Base-by-base conservation (phyloP, 64 coral and sea anemone species). In the Orbicella faveolata region DNA sequence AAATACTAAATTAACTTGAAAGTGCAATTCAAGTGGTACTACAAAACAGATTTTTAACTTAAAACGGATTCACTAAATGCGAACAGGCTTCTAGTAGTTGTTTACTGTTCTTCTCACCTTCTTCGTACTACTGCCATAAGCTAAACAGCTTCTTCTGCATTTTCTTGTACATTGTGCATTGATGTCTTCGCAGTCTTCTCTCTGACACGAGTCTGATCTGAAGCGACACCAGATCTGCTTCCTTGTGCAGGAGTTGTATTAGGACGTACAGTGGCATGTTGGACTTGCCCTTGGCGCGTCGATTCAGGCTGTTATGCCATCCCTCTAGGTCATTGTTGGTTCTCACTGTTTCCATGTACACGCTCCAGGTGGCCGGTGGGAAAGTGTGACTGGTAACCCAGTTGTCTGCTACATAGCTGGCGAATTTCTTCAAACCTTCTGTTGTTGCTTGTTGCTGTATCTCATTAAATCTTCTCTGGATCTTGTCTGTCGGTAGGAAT, bases 261-360 rank as follows among this genome's bases (percentile, higher is more conserved):
- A 88, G 74, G 11, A 76, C 19, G 13, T 88, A 88, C 53, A 78
- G 35, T 16, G 75, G 87, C 41, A 89, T 36, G 48, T 77, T 21
- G 17, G 74, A 21, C 21, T 61, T 78, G 6, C 87, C 87, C 54
- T 55, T 76, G 33, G 87, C 73, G 17, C 73, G 25, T 33, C 53
- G 41, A 64, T 87, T 70, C 9, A 87, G 69, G 69, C 36, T 44
- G 5, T 87, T 48, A 41, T 75, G 84, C 69, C 84, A 87, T 2
- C 48, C 44, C 20, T 87, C 84, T 0, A 57, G 37, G 39, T 87
- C 68, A 52, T 87, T 87, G 21, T 87, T 87, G 34, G 84, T 87
- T 6, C 84, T 68, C 2, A 74, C 48, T 9, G 84, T 19, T 33
- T 74, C 9, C 67, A 52, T 74, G 84, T 73, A 75, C 15, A 87